Evolutionary conservation across 35 echinoderm and acorn worm species (phyloP), one percentile per base, ranked within the genome.

Genomic region (Patiria miniata): DNA sequence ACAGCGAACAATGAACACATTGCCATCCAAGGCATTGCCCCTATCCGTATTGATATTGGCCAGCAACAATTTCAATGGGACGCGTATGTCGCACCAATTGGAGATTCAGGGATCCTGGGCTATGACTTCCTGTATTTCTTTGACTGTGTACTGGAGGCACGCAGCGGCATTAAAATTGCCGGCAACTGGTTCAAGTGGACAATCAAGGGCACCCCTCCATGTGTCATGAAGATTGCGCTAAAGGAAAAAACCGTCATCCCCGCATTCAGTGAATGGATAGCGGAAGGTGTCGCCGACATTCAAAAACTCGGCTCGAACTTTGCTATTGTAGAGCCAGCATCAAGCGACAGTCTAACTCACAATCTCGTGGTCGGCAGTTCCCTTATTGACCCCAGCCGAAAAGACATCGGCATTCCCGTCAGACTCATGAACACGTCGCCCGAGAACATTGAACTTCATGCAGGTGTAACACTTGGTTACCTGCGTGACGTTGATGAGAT

Each of bases 31-130:
- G n/a, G n/a, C n/a, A n/a, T n/a, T n/a, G n/a, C n/a, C n/a, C n/a
- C n/a, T n/a, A n/a, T n/a, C n/a, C n/a, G n/a, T n/a, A n/a, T n/a
- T n/a, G n/a, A n/a, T n/a, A n/a, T n/a, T n/a, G n/a, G n/a, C n/a
- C n/a, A n/a, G n/a, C n/a, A n/a, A n/a, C n/a, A n/a, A n/a, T 86
- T 79, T 29, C 50, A 91, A 33, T 87, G 90, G 78, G 84, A 92
- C n/a, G 84, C 84, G 2, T 92, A 42, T 81, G 84, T 92, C 5
- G 90, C 77, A 23, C 56, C 37, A 8, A 92, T 92, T 33, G 2
- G 58, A 22, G 85, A 92, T 19, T 9, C 55, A 42, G 90, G 77
- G 34, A 77, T 82, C 22, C 9, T 92, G 8, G 90, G 90, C 18
- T 87, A 82, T 83, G 84, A 92, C 32, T 87, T 92, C 79, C 51